A percentile compares a stretch with the other conserved stretches of the same genome.
These are phyloP conservation scores for Stenurella melanura DNA, from an alignment of 2,888 invertebrate genomes.

Conservation along the genomic window DNA sequence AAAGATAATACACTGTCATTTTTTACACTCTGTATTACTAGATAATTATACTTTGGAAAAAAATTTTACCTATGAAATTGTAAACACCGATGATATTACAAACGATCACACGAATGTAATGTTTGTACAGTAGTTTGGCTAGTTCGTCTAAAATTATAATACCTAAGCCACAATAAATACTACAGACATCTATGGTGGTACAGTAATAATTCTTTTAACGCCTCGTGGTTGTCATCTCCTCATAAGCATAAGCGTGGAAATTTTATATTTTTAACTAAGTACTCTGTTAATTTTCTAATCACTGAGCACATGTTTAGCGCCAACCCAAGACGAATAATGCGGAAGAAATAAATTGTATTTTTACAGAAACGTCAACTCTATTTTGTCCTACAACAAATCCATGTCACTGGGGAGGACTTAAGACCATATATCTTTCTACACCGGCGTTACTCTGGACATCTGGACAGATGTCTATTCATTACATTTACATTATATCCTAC, in stretches of 20 bases:
- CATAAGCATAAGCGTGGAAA: constrained; percentile 13
- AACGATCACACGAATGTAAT: too few species aligned
- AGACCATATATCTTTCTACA: constrained; percentile 15
- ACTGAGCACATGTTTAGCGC: constrained; percentile 52
- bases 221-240: constrained; percentile 21
- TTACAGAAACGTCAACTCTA: constrained; percentile 27
- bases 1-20: too few species aligned
- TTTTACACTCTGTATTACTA: too few species aligned
- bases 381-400: constrained; percentile 17
- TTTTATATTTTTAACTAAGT: constrained; percentile 16
- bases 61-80: too few species aligned
- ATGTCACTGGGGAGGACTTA: constrained; percentile 12
- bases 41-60: too few species aligned
- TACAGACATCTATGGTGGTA: neutral
- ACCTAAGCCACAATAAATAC: neutral
- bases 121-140: too few species aligned
- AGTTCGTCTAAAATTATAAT: neutral
- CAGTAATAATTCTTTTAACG: constrained; percentile 21
- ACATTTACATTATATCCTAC: neutral
- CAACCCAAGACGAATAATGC: constrained; percentile 39
- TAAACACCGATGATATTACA: too few species aligned
- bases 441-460: constrained; percentile 33
- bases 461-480: constrained; percentile 26
- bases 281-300: constrained; percentile 48
- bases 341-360: constrained; percentile 40